Conservation (phyloP, 2,113 vertebrate species). For the Ciconia boyciana region DNA sequence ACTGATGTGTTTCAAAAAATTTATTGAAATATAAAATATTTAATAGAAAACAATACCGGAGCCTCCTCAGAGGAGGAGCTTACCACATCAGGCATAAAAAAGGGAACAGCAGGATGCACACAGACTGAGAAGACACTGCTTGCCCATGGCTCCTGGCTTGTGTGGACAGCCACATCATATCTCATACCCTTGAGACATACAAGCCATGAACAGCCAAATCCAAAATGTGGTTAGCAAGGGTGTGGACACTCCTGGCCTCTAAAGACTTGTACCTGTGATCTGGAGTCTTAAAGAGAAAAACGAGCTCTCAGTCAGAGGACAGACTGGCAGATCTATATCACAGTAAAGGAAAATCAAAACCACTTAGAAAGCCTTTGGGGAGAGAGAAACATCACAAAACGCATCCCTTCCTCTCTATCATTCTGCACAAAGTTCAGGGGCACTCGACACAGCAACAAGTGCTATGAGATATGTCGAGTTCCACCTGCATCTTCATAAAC, state of each 20-base stretch:
- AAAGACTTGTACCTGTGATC: not conserved
- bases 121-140: not conserved
- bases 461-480: not conserved
- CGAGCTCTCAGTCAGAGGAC: not conserved
- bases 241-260: not conserved
- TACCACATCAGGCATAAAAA: not conserved
- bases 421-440: not conserved
- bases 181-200: not conserved
- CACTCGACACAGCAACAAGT: not conserved
- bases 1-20: not conserved
- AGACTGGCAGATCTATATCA: not conserved
- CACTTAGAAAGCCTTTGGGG: not conserved
- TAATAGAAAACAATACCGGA: not conserved
- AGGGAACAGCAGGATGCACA: not conserved
- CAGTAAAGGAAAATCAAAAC: not conserved
- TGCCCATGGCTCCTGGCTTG: not conserved
- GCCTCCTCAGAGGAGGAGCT: not conserved
- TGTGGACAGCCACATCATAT: not conserved
- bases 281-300: not conserved
- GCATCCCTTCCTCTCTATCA: not conserved
- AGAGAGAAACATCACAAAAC: not conserved
- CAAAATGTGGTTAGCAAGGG: not conserved
- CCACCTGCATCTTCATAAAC: not conserved
- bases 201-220: not conserved
- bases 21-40: constrained; percentile 41